Conservation (phyloP, 2,888 invertebrate species). For the Notodonta ziczac region DNA sequence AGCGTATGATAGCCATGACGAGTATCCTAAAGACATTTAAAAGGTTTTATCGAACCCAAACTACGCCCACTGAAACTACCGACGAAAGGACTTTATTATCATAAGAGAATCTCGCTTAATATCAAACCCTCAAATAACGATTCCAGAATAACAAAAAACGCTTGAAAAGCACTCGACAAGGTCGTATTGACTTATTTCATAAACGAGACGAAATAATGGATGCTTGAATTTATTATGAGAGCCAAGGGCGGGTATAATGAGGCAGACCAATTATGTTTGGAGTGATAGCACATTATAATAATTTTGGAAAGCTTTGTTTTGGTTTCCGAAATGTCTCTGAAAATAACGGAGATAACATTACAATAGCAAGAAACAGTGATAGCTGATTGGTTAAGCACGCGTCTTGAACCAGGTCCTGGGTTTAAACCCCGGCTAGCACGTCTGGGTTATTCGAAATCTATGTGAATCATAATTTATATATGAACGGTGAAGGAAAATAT, state of each 20-base stretch:
- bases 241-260: neutral
- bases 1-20: too few species aligned
- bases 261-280: neutral
- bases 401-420: too few species aligned
- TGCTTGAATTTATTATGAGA: conserved; percentile 30
- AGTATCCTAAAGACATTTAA: too few species aligned
- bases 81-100: neutral
- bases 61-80: too few species aligned
- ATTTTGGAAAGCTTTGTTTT: neutral
- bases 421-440: too few species aligned
- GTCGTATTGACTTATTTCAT: conserved; percentile 12
- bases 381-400: too few species aligned
- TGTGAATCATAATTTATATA: too few species aligned
- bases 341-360: too few species aligned
- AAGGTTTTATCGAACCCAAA: too few species aligned
- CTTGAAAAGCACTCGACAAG: conserved; percentile 1
- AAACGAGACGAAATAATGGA: conserved; percentile 24
- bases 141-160: neutral
- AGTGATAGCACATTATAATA: conserved; percentile 3
- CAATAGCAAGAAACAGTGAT: too few species aligned
- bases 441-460: too few species aligned
- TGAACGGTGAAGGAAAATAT: too few species aligned
- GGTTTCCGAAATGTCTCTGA: neutral
- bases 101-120: neutral
- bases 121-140: neutral